Evolutionary conservation across 2,797 vertebrate species (phyloP).

Genomic region (Falco cherrug): DNA sequence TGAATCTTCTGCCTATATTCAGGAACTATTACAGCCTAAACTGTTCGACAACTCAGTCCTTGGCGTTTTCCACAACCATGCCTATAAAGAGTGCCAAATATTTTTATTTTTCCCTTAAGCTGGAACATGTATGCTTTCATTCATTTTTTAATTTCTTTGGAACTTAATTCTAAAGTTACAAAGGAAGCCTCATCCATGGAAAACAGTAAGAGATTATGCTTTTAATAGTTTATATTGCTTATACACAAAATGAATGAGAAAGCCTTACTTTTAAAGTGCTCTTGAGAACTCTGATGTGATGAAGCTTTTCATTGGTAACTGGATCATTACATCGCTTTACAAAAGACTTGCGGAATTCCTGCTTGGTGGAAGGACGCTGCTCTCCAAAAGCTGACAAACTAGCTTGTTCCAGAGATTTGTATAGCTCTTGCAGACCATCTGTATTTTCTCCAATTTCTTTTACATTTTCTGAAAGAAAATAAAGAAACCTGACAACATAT

Average conservation of each 20-base stretch:
- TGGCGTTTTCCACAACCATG: background rate
- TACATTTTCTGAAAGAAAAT: conserved; percentile 78
- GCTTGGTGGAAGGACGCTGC: conserved; percentile 84
- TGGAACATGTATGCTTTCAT: background rate
- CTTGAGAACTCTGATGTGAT: conserved; percentile 87
- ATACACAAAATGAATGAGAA: background rate
- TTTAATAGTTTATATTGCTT: background rate
- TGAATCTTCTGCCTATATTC: background rate
- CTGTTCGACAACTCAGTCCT: background rate
- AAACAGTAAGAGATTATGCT: background rate
- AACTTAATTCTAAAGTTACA: background rate
- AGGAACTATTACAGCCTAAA: background rate
- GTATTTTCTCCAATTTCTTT: conserved; percentile 64
- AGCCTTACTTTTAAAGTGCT: conserved; percentile 89
- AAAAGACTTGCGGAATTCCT: conserved; percentile 86
- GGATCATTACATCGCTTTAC: conserved; percentile 85
- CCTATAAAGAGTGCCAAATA: background rate
- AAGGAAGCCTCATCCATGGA: background rate
- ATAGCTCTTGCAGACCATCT: conserved; percentile 87
- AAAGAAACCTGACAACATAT: background rate
- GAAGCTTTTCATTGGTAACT: conserved; percentile 88
- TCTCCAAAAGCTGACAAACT: conserved; percentile 86
- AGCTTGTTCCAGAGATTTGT: conserved; percentile 84
- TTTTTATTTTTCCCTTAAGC: background rate
- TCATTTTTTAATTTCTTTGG: background rate